Evolutionary conservation across 2,113 vertebrate species (phyloP).

Genomic region (Polypterus bichir): DNA sequence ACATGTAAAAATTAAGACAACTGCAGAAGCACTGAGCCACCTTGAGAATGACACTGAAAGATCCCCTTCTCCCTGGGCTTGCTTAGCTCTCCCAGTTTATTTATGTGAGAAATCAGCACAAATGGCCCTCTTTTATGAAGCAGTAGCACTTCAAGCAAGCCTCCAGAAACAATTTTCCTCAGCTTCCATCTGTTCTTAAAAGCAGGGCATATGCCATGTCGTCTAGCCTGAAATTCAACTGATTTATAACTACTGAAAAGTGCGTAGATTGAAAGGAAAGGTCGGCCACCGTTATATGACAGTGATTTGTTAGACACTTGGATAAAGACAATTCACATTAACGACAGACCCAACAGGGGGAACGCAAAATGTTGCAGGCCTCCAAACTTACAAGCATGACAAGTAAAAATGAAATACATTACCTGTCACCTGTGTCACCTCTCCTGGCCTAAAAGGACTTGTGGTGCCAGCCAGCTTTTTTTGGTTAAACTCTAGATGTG

Average conservation of each 20-base stretch:
- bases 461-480: too few relatives aligned
- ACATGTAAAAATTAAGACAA: too few relatives aligned
- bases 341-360: constrained; percentile 28
- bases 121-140: constrained; percentile 58
- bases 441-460: constrained; percentile 5
- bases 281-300: constrained; percentile 36
- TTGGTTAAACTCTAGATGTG: too few relatives aligned
- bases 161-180: constrained; percentile 60
- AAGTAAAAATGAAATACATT: constrained; percentile 25
- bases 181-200: constrained; percentile 70
- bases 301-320: constrained; percentile 48
- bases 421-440: constrained; percentile 13
- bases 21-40: too few relatives aligned
- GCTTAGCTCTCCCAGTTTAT: constrained; percentile 44
- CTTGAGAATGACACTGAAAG: constrained; percentile 25
- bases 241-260: constrained; percentile 60
- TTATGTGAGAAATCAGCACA: constrained; percentile 60
- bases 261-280: constrained; percentile 52
- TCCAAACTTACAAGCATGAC: constrained; percentile 24
- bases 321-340: constrained; percentile 43
- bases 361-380: constrained; percentile 26
- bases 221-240: constrained; percentile 55
- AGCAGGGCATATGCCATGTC: constrained; percentile 61
- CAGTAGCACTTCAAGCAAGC: constrained; percentile 51
- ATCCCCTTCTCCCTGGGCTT: constrained; percentile 55